phyloP scores from a whole-genome alignment of 2,113 vertebrate genomes.

The Oryzias javanicus region DNA sequence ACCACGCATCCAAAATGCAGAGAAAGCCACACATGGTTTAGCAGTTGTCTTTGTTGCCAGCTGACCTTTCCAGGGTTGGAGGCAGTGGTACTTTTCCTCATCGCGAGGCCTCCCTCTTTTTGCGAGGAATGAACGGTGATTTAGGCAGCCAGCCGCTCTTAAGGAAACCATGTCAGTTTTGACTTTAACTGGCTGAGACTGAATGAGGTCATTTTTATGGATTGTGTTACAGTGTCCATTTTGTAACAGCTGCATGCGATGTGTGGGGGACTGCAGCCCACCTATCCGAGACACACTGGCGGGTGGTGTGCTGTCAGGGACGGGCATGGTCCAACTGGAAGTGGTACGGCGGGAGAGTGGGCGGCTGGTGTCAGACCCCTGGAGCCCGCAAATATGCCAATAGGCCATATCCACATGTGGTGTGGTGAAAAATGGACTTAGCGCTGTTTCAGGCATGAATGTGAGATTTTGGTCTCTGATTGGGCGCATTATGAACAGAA shows the following conservation, averaged over 20 bases:
- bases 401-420: slow-evolving; percentile 39
- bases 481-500: slow-evolving; percentile 8
- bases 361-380: slow-evolving; percentile 31
- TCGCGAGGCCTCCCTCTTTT: not conserved
- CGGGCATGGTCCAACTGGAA: slow-evolving; percentile 41
- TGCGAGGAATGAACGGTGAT: slow-evolving; percentile 14
- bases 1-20: slow-evolving; percentile 34
- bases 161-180: slow-evolving; percentile 53
- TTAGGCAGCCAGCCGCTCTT: slow-evolving; percentile 28
- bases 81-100: slow-evolving; percentile 28
- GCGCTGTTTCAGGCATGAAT: slow-evolving; percentile 48
- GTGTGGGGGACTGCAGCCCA: slow-evolving; percentile 51
- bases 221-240: slow-evolving; percentile 66
- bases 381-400: slow-evolving; percentile 45
- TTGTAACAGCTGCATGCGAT: slow-evolving; percentile 68
- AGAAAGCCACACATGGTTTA: slow-evolving; percentile 40
- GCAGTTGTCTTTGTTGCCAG: slow-evolving; percentile 36
- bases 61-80: slow-evolving; percentile 32
- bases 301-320: slow-evolving; percentile 32
- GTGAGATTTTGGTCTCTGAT: slow-evolving; percentile 29
- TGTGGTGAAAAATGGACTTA: slow-evolving; percentile 43
- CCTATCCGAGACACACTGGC: slow-evolving; percentile 21
- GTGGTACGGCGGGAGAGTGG: slow-evolving; percentile 18
- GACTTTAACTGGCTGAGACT: slow-evolving; percentile 50
- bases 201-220: slow-evolving; percentile 60